Evolutionary conservation across 2,888 invertebrate genomes (phyloP), one percentile per base, ranked within the genome.

Genomic region (Imbricaverruca yamaguchii): DNA sequence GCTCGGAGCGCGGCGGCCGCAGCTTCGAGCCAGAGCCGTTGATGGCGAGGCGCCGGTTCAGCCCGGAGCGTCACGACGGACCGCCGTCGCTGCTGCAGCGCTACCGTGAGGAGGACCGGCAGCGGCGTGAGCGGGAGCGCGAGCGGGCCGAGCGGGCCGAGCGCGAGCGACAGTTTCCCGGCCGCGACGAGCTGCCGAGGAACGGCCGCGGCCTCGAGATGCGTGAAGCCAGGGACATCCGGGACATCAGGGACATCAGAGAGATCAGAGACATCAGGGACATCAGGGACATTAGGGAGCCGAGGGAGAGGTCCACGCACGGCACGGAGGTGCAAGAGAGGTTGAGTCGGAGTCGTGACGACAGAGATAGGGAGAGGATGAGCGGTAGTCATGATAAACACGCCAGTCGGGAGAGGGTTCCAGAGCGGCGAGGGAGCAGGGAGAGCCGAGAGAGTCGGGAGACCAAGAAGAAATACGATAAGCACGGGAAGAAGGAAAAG

Each of bases 61-160:
- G 18, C 15, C 53, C 74, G 74, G 53, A 18, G 74, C 74, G 53
- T 39, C 53, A 13, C 65, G 39, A 25, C 69, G 53, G 74, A 53
- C 39, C 39, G 74, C 74, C 74, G 8, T 74, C 74, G 18, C 74
- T 74, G 53, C 74, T 74, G 74, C 74, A 74, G 74, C 74, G 74
- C 74, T 74, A 74, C 74, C 25, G 74, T 10, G 53, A 74, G 74
- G 74, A 74, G 74, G 74, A 74, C 74, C 74, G 74, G 4, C 74
- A 53, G 18, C 39, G 74, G 53, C 69, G 69, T 12, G 69, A 69
- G 69, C 23, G 15, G 0, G n/a, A 69, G 69, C 74, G 74, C 39
- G 39, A 69, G 15, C 74, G 21, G 18, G 15, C 0, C 15, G 13
- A 39, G 18, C 39, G 53, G 18, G 39, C 11, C 69, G 74, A 74